Base-by-base conservation (phyloP, 37 sponge, comb jelly and placozoan species). In the Beroe forskalii region DNA sequence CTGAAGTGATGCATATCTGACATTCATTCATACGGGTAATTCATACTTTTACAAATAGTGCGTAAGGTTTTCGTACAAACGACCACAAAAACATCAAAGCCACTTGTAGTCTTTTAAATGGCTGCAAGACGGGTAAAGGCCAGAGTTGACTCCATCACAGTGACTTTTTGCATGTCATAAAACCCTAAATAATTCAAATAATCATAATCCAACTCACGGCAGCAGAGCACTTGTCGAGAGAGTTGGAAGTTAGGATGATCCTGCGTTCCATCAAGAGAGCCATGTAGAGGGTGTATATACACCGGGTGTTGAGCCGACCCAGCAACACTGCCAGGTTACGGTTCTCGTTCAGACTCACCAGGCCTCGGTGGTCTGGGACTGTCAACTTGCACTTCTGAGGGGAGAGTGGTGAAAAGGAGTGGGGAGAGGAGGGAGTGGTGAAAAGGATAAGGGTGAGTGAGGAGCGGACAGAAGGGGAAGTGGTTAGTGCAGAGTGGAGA, bases 231-330 rank as follows among this genome's bases (percentile, higher is more conserved):
- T 37, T 0, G 40, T 80, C 86, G 1, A 80, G 55, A 17, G 44
- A 44, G n/a, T 43, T 37, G 35, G 86, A 80, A 4, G 35, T 37
- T 1, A 80, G 86, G 28, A 80, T 80, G 14, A 80, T 80, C 23
- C 86, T 3, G 2, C 86, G 28, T 37, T 80, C 86, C 86, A 80
- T 41, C 4, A 80, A 19, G 25, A 80, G 86, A 48, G 86, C 86
- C 86, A 80, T 80, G 86, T 80, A 80, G 31, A 80, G 31, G 1
- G 55, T 44, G 55, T 80, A 80, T 32, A 80, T 40, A 42, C 86
- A 80, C 48, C 86, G 86, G 12, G 86, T 41, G 31, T 80, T 80
- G 44, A 80, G 86, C 6, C 28, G 86, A 22, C 40, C 28, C 43
- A 80, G 20, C 40, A 80, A 37, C 24, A 38, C 35, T 1, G 25